These are phyloP conservation scores for Marmota monax DNA, from an alignment of 2,113 vertebrate species.

Conservation along the genomic window DNA sequence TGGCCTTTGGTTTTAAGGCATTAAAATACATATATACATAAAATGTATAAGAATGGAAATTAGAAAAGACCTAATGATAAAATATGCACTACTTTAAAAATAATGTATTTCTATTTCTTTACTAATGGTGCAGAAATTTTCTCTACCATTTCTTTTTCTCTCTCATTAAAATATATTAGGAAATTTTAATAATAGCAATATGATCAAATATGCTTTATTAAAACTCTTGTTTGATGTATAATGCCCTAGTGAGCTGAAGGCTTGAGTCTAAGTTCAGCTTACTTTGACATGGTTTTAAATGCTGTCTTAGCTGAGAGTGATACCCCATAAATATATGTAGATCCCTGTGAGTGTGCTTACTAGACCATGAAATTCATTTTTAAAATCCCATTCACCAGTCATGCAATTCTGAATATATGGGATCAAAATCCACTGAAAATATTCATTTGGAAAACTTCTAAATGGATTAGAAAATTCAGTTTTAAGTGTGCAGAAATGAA, in stretches of 20 bases:
- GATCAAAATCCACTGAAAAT: conserved; percentile 51
- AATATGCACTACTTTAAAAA: neutral
- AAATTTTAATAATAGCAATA: neutral
- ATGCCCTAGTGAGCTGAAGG: neutral
- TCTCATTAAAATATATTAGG: neutral
- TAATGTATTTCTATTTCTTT: neutral
- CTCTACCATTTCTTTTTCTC: neutral
- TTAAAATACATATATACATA: neutral
- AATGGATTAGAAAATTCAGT: conserved; percentile 32
- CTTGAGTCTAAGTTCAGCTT: neutral
- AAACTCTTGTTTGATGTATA: neutral
- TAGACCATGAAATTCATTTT: conserved; percentile 2
- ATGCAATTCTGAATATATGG: conserved; percentile 38
- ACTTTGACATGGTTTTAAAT: neutral
- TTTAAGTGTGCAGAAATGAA: neutral
- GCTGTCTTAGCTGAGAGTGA: neutral
- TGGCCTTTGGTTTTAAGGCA: neutral
- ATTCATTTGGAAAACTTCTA: conserved; percentile 39
- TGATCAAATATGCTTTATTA: neutral
- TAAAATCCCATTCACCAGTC: conserved; percentile 20
- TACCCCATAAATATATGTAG: neutral
- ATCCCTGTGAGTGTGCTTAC: neutral
- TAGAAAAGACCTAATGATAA: neutral
- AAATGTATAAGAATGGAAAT: neutral
- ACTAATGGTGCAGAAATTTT: neutral